These are phyloP conservation scores for Cerastis rubricosa DNA, from an alignment of 2,888 invertebrate genomes.

Conservation along the genomic window DNA sequence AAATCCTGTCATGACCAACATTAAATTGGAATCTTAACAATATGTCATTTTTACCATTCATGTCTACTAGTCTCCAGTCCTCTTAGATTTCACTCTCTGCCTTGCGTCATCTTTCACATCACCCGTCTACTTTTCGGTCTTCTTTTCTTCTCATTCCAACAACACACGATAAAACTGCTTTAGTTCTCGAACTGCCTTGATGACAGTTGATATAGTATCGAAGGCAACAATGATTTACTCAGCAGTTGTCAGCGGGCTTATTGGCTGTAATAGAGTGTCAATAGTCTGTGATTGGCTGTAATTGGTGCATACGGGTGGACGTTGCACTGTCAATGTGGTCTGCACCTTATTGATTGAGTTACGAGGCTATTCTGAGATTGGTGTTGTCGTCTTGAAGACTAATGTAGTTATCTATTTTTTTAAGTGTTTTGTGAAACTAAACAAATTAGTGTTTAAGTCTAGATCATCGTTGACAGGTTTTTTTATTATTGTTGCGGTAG, in stretches of 20 bases:
- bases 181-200: background rate
- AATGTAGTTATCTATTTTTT: background rate
- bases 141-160: background rate
- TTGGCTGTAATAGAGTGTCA: slow-evolving; percentile 54
- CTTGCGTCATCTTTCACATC: background rate
- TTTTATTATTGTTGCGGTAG: background rate
- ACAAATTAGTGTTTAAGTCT: no score
- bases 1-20: background rate
- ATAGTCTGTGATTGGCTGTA: slow-evolving; percentile 60
- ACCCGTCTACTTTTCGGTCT: background rate
- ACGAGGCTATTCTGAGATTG: background rate
- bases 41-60: background rate
- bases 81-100: background rate
- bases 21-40: background rate
- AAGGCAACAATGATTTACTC: slow-evolving; percentile 44
- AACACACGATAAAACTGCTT: background rate
- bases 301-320: slow-evolving; percentile 62
- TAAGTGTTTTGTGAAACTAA: background rate
- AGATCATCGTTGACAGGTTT: background rate
- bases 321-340: slow-evolving; percentile 4
- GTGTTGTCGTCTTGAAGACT: background rate
- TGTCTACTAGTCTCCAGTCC: background rate
- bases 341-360: slow-evolving; percentile 14
- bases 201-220: slow-evolving; percentile 6
- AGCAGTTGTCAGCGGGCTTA: slow-evolving; percentile 27